Conservation (phyloP, 2,888 invertebrate species). For the Ormyrus nitidulus region DNA sequence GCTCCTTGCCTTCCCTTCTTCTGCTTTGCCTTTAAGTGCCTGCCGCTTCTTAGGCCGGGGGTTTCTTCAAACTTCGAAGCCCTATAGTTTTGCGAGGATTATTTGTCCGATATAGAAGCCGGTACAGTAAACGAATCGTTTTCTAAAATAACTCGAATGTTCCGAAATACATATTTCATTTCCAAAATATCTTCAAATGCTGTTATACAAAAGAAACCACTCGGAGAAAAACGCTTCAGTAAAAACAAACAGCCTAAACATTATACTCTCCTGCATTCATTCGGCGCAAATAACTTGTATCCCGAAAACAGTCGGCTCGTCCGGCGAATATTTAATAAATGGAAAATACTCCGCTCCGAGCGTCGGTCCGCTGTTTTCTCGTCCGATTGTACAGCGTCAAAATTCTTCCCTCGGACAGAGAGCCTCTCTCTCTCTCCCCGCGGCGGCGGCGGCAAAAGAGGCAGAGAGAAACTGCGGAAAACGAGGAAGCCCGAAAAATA, state of each 20-base stretch:
- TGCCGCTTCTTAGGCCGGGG: neutral
- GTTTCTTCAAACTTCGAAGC: neutral
- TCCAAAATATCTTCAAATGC: no score
- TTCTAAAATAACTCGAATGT: no score
- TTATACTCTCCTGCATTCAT: no score
- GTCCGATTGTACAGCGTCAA: slow-evolving; percentile 29
- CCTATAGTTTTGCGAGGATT: no score
- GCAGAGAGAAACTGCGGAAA: slow-evolving; percentile 6
- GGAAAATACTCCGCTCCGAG: slow-evolving; percentile 10
- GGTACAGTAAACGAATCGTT: no score
- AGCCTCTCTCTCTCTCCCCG: neutral
- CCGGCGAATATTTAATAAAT: slow-evolving; percentile 16
- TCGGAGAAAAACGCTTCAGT: no score
- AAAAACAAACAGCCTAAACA: no score
- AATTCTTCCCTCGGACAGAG: slow-evolving; percentile 33
- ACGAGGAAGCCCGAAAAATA: slow-evolving; percentile 51
- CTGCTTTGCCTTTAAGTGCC: slow-evolving; percentile 9
- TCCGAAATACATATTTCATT: no score
- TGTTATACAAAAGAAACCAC: no score
- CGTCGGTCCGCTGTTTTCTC: slow-evolving; percentile 19
- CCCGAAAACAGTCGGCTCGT: no score
- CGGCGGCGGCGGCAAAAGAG: neutral
- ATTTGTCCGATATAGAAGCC: no score
- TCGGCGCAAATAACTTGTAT: no score
- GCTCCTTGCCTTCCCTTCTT: slow-evolving; percentile 11